Evolutionary conservation across 1,140 invertebrate species (phyloP), one percentile per base, ranked within the genome.

Genomic region (Penaeus indicus): DNA sequence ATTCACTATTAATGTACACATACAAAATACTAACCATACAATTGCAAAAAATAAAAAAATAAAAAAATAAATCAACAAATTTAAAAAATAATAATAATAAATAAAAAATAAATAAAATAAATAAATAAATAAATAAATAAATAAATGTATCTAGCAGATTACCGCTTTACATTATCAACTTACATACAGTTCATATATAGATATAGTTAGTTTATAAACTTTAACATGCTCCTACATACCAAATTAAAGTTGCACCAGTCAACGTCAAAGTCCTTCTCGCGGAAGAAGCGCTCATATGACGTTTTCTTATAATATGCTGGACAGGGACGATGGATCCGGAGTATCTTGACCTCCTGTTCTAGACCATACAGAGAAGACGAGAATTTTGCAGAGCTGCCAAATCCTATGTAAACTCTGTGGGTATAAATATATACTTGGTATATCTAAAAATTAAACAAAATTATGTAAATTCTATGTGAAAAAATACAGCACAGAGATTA

Each of bases 181-280:
- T 7, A 42, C 38, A 42, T 25, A n/a, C 25, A 75, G 8, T 54
- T 21, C 21, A 81, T 21, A 81, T 10, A 5, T 32, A 16, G 60
- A 11, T 10, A 5, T 32, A 16, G 60, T 11, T 22, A 62, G 13
- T 22, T 16, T 19, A 25, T 81, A n/a, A n/a, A 25, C 47, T 16
- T 25, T 11, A 22, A 16, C 27, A 54, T 19, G 8, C 27, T 63
- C 25, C 11, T 22, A 85, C 93, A 93, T 92, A 97, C 96, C 93
- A 98, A 93, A 92, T 95, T 94, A 92, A 98, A 98, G 80, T 95
- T 95, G 91, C 97, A 98, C 97, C 97, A 98, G 92, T 98, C 97
- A 25, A 97, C 92, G 61, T 95, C 94, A 91, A 98, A 96, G 19
- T 95, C 95, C 27, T 95, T 95, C 86, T 96, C 95, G 90, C 96